Percentiles rank a stretch among this genome's conserved stretches.
These are phyloP conservation scores for Coptodon rendalli DNA, from an alignment of 2,113 vertebrate species.

Conservation along the genomic window DNA sequence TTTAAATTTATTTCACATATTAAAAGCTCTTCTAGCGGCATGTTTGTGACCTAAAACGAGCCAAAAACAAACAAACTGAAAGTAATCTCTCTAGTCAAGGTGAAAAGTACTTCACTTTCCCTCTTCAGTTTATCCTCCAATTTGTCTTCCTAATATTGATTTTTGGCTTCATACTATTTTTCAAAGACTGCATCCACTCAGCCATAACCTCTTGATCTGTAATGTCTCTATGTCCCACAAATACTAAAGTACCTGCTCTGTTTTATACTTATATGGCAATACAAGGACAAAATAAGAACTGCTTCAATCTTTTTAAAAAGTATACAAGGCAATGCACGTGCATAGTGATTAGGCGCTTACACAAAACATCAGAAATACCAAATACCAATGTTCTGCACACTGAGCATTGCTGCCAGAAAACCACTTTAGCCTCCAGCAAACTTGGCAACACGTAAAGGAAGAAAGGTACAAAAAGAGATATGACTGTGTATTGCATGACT, in stretches of 20 bases:
- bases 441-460: not conserved
- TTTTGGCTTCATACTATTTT: constrained; percentile 16
- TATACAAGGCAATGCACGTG: not conserved
- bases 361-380: not conserved
- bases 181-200: constrained; percentile 11
- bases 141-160: constrained; percentile 26
- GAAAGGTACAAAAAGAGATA: not conserved
- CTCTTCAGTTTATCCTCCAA: not conserved
- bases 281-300: not conserved
- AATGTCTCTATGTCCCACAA: constrained; percentile 23
- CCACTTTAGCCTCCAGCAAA: not conserved
- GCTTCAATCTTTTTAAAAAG: not conserved
- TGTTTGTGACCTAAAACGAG: not conserved
- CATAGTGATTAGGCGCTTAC: not conserved
- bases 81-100: not conserved
- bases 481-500: not conserved
- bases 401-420: not conserved
- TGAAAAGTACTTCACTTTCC: not conserved
- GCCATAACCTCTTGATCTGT: constrained; percentile 19
- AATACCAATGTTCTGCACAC: not conserved
- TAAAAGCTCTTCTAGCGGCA: not conserved
- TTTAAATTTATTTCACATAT: not conserved
- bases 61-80: not conserved
- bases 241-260: not conserved
- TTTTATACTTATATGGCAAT: not conserved